Evolutionary conservation across 92 coral and sea anemone genomes (phyloP).

Genomic region (Pocillopora grandis): DNA sequence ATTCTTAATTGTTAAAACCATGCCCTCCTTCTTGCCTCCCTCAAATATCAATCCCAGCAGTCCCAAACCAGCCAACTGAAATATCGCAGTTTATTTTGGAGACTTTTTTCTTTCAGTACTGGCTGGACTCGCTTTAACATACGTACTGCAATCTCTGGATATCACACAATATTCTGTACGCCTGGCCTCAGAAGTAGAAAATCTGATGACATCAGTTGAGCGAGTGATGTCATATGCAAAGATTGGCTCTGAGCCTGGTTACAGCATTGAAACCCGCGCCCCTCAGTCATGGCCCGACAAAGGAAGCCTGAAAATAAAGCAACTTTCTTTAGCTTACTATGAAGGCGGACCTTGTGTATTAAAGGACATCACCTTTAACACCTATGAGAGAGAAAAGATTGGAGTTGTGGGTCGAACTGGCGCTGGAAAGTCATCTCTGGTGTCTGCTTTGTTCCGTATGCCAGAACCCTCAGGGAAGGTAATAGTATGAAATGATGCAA

Average conservation of each 20-base stretch:
- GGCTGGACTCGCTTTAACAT: conserved; percentile 12
- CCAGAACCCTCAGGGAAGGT: conserved; percentile 46
- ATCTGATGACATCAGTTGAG: conserved; percentile 56
- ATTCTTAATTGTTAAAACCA: no score
- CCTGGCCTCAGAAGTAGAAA: neutral
- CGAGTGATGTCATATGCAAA: conserved; percentile 44
- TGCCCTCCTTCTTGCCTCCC: no score
- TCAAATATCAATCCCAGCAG: no score
- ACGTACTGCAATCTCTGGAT: neutral
- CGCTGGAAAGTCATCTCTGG: conserved; percentile 60
- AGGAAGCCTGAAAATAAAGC: conserved; percentile 34
- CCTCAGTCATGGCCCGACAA: conserved; percentile 44
- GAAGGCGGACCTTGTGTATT: conserved; percentile 36
- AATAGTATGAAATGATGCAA: neutral
- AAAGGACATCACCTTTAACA: conserved; percentile 19
- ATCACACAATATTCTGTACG: neutral
- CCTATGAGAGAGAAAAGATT: conserved; percentile 47
- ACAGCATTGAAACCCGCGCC: conserved; percentile 14
- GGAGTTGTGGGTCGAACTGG: conserved; percentile 70
- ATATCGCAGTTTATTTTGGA: no score
- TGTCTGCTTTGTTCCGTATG: conserved; percentile 57
- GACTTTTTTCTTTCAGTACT: neutral
- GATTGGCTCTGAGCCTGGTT: conserved; percentile 49
- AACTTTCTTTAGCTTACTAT: conserved; percentile 43
- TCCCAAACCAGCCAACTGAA: neutral